phyloP scores from a whole-genome alignment of 2,888 invertebrate species.

The Calephelis perditalis region DNA sequence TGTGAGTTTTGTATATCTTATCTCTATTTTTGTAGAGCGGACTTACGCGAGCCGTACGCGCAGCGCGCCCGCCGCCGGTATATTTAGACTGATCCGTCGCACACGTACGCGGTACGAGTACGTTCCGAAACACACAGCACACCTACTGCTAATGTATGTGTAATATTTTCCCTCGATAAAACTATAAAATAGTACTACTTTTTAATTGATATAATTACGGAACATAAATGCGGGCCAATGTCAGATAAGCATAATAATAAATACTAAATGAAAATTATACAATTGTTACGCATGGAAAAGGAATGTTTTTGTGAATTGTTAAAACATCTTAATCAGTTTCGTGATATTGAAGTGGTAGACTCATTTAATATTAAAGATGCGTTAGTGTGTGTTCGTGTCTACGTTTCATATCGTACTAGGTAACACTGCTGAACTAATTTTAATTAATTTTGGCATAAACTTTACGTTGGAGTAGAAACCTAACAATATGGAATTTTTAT shows the following conservation, averaged over 20 bases:
- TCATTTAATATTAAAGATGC: too few species aligned
- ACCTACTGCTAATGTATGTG: background rate
- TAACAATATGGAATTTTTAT: too few species aligned
- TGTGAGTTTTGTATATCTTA: conserved; percentile 55
- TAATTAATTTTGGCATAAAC: too few species aligned
- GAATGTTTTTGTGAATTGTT: too few species aligned
- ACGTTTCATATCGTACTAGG: too few species aligned
- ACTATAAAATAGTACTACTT: conserved; percentile 9
- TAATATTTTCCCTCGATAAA: conserved; percentile 17
- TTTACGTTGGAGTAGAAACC: too few species aligned
- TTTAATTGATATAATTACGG: conserved; percentile 5
- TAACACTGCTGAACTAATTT: too few species aligned
- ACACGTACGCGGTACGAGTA: conserved; percentile 16
- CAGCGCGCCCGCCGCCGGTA: conserved; percentile 66
- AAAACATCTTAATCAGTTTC: too few species aligned
- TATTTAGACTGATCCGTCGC: conserved; percentile 71
- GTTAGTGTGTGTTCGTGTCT: too few species aligned
- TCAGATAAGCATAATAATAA: background rate
- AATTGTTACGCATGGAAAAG: too few species aligned
- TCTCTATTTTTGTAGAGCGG: conserved; percentile 61
- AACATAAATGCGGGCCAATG: background rate
- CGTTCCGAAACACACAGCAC: conserved; percentile 13
- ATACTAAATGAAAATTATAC: background rate
- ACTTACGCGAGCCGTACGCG: conserved; percentile 51
- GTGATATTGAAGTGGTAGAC: too few species aligned